Percentiles rank a stretch among this genome's conserved stretches.
These are phyloP conservation scores for Ashinkailepas kermadecensis DNA, from an alignment of 2,888 invertebrate genomes.

Conservation along the genomic window DNA sequence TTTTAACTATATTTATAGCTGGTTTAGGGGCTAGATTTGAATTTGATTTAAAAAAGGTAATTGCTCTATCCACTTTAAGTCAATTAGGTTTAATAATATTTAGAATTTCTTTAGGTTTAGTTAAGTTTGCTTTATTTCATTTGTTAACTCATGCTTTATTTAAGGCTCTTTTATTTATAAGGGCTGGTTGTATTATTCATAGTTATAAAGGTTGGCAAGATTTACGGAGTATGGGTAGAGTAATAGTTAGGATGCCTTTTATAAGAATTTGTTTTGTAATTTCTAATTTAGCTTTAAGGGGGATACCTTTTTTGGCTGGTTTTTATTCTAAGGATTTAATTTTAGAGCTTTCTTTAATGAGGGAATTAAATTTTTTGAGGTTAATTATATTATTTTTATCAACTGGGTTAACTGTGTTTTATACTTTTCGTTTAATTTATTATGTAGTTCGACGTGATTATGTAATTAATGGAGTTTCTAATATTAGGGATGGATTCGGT, in stretches of 20 bases:
- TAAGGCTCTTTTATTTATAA: conserved; percentile 66
- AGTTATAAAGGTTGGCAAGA: conserved; percentile 56
- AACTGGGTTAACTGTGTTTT: conserved; percentile 50
- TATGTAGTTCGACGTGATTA: conserved; percentile 39
- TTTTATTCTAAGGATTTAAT: conserved; percentile 60
- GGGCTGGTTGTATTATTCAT: conserved; percentile 62
- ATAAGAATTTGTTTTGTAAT: conserved; percentile 49
- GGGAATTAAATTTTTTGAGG: conserved; percentile 47
- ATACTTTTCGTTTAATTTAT: conserved; percentile 48
- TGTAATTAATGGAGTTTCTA: no score
- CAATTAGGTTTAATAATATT: conserved; percentile 66
- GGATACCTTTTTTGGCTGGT: conserved; percentile 56
- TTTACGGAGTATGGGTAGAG: conserved; percentile 55
- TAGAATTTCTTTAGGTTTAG: conserved; percentile 51
- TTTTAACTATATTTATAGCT: conserved; percentile 40
- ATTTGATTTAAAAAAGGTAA: conserved; percentile 64
- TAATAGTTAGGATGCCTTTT: conserved; percentile 47
- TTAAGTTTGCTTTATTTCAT: conserved; percentile 60
- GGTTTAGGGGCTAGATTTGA: conserved; percentile 42
- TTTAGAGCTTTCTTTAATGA: conserved; percentile 51
- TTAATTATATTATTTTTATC: conserved; percentile 40
- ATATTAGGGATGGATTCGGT: conserved; percentile 30
- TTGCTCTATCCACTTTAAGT: conserved; percentile 67
- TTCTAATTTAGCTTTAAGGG: conserved; percentile 55
- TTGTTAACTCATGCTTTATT: conserved; percentile 64